phyloP scores from a whole-genome alignment of 2,797 vertebrate genomes.

The Tokudaia tokunoshimensis region DNA sequence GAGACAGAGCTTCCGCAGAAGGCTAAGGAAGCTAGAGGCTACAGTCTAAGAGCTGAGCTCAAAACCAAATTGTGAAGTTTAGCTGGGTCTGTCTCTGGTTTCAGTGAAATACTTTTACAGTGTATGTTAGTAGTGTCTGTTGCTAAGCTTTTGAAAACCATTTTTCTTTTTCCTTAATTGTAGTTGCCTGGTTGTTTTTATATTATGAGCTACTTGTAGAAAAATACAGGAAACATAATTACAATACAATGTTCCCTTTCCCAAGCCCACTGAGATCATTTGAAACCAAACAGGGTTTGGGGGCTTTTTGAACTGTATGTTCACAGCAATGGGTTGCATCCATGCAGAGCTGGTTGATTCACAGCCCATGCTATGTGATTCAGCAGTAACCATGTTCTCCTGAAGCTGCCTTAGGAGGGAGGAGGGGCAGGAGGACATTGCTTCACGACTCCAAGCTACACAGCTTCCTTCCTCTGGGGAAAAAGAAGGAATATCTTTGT shows the following conservation, averaged over 20 bases:
- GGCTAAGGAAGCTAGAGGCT: conserved; percentile 60
- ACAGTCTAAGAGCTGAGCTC: conserved; percentile 65
- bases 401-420: conserved; percentile 19
- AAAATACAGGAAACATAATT: conserved; percentile 89
- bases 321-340: conserved; percentile 72
- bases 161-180: conserved; percentile 87
- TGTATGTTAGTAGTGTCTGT: conserved; percentile 82
- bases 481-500: conserved; percentile 52
- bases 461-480: conserved; percentile 61
- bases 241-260: conserved; percentile 87
- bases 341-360: conserved; percentile 43
- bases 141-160: conserved; percentile 81
- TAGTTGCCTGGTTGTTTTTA: conserved; percentile 88
- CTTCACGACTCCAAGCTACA: not conserved
- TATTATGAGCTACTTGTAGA: conserved; percentile 88
- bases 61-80: conserved; percentile 66
- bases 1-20: conserved; percentile 71
- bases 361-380: conserved; percentile 56
- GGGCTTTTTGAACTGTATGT: conserved; percentile 74
- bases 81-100: conserved; percentile 84
- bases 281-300: conserved; percentile 76
- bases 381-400: not conserved
- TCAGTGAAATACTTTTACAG: conserved; percentile 85
- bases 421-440: not conserved
- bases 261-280: conserved; percentile 80